Base-by-base conservation (phyloP, 2,113 vertebrate species). In the Pituophis catenifer region DNA sequence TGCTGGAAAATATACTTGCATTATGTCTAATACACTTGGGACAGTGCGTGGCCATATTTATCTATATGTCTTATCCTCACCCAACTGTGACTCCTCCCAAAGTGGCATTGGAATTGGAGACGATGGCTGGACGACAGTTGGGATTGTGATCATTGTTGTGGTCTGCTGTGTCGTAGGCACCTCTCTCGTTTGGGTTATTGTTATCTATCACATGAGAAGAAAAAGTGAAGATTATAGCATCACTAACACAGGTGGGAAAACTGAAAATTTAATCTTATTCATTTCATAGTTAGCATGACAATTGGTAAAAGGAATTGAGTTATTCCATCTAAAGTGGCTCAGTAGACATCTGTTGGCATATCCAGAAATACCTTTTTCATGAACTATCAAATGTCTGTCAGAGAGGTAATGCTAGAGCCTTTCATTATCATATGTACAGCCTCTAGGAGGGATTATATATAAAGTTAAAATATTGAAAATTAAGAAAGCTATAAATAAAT, bases 151-250 rank as follows among this genome's bases (percentile, higher is more conserved):
- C 12, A 98, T 98, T 0, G 98, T 98, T 0, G 98, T 98, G 5
- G 98, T 98, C 44, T 98, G 98, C 92, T 98, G 98, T 9, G 98
- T 98, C 0, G 98, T 98, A 94, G 98, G 98, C 3, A 98, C 98
- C 0, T 98, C 98, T 90, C 94, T 98, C 94, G 96, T 98, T 6
- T 98, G 98, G 98, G 98, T 98, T 52, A 98, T 98, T 1, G 98
- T 98, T 44, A 98, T 98, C 95, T 98, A 98, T 91, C 98, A 98
- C 92, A 98, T 98, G 98, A 98, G 98, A 89, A 98, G 97, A 95
- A 98, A 94, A 87, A 98, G 94, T 91, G 98, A 98, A 89, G 98
- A 98, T 92, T 98, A 98, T 53, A 98, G 98, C 93, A 98, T 98
- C 95, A 98, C 98, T 3, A 98, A 98, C 93, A 98, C 98, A 96